Base-by-base conservation (phyloP, 2,113 vertebrate species). In the Paracanthobrama guichenoti region DNA sequence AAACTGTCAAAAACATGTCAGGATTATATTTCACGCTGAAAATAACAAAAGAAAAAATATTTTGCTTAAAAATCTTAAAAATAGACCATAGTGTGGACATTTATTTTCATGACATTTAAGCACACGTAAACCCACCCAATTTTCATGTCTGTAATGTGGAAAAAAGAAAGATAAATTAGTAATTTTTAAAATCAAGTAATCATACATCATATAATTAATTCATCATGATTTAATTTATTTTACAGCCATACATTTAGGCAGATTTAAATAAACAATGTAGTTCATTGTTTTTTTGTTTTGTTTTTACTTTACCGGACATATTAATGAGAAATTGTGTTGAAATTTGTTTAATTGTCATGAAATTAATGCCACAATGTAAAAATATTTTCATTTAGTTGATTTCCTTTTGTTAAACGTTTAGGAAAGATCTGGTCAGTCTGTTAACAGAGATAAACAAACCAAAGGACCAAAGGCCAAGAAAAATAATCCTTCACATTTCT, bases 401-500 rank as follows among this genome's bases (percentile, higher is more conserved):
- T 28, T 31, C 18, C 18, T 53, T 53, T 55, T 20, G 7, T 2
- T 77, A 14, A 62, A 18, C 6, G 44, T 66, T 3, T 67, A 64
- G 35, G 22, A 11, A 24, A 31, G 22, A 14, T 69, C 20, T 83
- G 35, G 57, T 69, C 26, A 44, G 24, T 72, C 26, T 22, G 53
- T 53, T 67, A 35, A n/a, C 72, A 69, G 64, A 82, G 50, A 81
- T 82, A 74, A 67, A 86, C 46, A 55, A 66, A 22, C 24, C n/a
- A 1, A 24, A 20, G 12, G 44, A 44, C 44, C 14, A 8, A 20
- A 48, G 57, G 82, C 77, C 82, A 86, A 86, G 75, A 77, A 84
- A 88, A 86, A 78, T 22, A 83, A 81, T 78, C 81, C 13, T 84
- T 73, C 16, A 66, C 57, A 79, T 64, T 81, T 86, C 85, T 55